Base-by-base conservation (phyloP, 2,113 vertebrate species). In the Silurus glanis region DNA sequence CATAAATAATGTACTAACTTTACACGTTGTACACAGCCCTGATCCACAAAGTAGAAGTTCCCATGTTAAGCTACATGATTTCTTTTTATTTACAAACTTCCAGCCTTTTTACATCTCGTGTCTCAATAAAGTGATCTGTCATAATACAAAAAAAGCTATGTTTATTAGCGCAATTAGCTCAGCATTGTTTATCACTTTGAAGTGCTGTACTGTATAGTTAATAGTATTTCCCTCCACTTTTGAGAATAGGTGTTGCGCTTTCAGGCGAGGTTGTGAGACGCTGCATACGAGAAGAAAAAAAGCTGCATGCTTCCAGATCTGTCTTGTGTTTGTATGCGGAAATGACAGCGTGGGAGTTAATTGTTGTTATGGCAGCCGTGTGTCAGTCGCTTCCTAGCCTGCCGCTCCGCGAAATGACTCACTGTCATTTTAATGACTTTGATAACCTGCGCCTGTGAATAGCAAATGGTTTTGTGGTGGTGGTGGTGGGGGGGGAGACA, bases 391-490 rank as follows among this genome's bases (percentile, higher is more conserved):
- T 87, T 86, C 62, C 80, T 82, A 67, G 83, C 81, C 47, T 72
- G 53, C 53, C 76, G 81, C 80, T 80, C 37, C 83, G 72, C 62
- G 21, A 72, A 86, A 81, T 81, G 85, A 85, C 87, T 85, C 25
- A 84, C 85, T 83, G 84, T 89, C 87, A 87, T 75, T 76, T 87
- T 88, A 85, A 89, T 85, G 88, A 90, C 87, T 88, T 85, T 89
- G 85, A 89, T 89, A 88, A 90, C 85, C 71, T 83, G 64, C 66
- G 59, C 6, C 25, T 78, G 53, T 87, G 69, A 72, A 72, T 69
- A 87, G 51, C 59, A 25, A 82, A 79, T 85, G 37, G 53, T 58
- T 88, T 1, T 76, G 71, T 74, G 12, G 55, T 8, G 55, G 55
- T 37, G 37, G n/a, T n/a, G n/a, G n/a, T 21, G 61, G 61, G 61